Evolutionary conservation across 2,888 invertebrate species (phyloP).

Genomic region (Anagyrus pseudococci): DNA sequence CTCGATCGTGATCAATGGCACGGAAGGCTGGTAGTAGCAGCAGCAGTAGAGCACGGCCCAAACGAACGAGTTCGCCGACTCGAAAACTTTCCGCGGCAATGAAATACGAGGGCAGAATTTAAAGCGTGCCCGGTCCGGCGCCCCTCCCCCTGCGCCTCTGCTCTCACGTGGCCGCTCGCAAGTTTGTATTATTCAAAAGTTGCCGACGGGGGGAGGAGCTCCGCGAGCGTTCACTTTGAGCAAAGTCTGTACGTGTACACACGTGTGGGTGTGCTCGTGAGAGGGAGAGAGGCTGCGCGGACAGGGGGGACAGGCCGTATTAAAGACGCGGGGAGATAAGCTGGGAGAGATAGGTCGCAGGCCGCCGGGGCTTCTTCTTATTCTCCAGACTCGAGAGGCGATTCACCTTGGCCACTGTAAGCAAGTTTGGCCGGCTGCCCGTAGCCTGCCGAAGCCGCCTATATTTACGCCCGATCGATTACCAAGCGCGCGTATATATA

Average conservation of each 20-base stretch:
- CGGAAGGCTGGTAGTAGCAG: conserved; percentile 11
- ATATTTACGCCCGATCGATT: too few species aligned
- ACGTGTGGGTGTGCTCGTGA: neutral
- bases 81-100: conserved; percentile 38
- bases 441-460: too few species aligned
- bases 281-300: too few species aligned
- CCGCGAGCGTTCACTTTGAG: conserved; percentile 1
- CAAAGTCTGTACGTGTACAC: neutral
- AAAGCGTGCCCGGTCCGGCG: conserved; percentile 23
- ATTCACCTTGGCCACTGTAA: too few species aligned
- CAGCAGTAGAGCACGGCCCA: neutral
- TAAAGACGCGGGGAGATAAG: too few species aligned
- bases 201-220: neutral
- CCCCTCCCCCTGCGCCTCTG: neutral
- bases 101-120: conserved; percentile 44
- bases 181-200: conserved; percentile 25
- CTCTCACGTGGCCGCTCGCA: neutral
- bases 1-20: conserved; percentile 34
- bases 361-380: too few species aligned
- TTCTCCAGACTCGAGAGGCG: too few species aligned
- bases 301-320: too few species aligned
- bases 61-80: conserved; percentile 22
- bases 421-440: too few species aligned
- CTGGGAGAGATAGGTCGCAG: too few species aligned
- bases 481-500: too few species aligned